Base-by-base conservation (phyloP, 2,888 invertebrate genomes). In the Coelinius sp. region DNA sequence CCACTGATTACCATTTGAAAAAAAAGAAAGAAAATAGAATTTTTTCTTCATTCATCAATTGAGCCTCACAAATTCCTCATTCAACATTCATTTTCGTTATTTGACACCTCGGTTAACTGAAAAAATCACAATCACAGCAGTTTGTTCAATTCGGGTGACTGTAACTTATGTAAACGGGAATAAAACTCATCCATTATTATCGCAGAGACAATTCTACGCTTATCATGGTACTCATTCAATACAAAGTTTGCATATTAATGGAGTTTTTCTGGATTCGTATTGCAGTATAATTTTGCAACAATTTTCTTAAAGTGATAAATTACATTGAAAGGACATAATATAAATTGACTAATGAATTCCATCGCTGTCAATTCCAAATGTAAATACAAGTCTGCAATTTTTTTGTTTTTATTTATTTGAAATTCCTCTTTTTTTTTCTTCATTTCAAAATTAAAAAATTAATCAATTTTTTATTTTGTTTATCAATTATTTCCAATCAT, bases 91-190 rank as follows among this genome's bases (percentile, higher is more conserved):
- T 53, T 53, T 24, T 24, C 7, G 25, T 24, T 53, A 53, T 25
- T 25, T 22, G 2, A 53, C 25, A 59, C 59, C n/a, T 59, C 10
- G 59, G 20, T n/a, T n/a, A 20, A 17, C 17, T 17, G 20, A 14
- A 35, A 59, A 59, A 59, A 31, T 20, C n/a, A 31, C 59, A 59
- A 59, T 59, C 59, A 31, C 31, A n/a, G 59, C 59, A 59, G n/a
- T 59, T 59, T 35, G 35, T 31, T 35, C 35, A 31, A 35, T 35
- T 59, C 59, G 7, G 35, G 59, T 10, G 31, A 53, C 25, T 8
- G 53, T 3, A 25, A 53, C 53, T 53, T 53, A 59, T 31, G 59
- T 59, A 59, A 59, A 31, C 17, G 31, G 35, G 20, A 35, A 59
- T 59, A 59, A 59, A 59, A 14, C 10, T 20, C 59, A 35, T 59